Evolutionary conservation across 2,113 vertebrate genomes (phyloP), one percentile per base, ranked within the genome.

Genomic region (Anarrhichthys ocellatus): DNA sequence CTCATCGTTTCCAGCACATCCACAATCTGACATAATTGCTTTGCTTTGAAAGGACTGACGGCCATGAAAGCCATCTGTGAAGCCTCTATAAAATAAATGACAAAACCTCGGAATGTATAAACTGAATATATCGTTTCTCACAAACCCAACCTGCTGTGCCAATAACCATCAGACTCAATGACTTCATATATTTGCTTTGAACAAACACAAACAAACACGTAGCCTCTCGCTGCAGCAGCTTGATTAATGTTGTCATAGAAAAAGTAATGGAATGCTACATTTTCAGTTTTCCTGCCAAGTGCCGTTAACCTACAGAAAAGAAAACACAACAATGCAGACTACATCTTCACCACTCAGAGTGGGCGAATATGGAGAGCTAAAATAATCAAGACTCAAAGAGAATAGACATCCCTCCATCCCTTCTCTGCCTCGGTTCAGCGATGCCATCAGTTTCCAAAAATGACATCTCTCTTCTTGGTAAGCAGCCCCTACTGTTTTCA

Each of bases 11-110:
- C 17, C 14, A 71, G 59, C 36, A 70, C 54, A 52, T 32, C 50
- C 27, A 38, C 67, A 27, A 36, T 48, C 20, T 62, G 42, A 42
- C 52, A 68, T 73, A 74, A 87, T 48, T 54, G 64, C 68, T 73
- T 27, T 38, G 22, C 14, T 67, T 77, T 64, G 38, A 70, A 34
- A 32, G 27, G 20, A 52, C 40, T 68, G 71, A 80, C 0, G 9
- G 52, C 52, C 15, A 22, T 46, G 38, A 66, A 59, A 78, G 44
- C 59, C 76, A 66, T 40, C 68, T 69, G 56, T 67, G 59, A 54
- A 34, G 63, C 67, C 22, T 2, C 69, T 7, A 20, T 65, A 74
- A 75, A 84, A 64, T 42, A 0, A 66, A 82, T 42, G 72, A n/a
- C 38, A 77, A 46, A 78, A 22, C 24, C 59, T 27, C 0, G 1